These are phyloP conservation scores for Eurytoma californica DNA, from an alignment of 2,888 invertebrate species.

Conservation along the genomic window DNA sequence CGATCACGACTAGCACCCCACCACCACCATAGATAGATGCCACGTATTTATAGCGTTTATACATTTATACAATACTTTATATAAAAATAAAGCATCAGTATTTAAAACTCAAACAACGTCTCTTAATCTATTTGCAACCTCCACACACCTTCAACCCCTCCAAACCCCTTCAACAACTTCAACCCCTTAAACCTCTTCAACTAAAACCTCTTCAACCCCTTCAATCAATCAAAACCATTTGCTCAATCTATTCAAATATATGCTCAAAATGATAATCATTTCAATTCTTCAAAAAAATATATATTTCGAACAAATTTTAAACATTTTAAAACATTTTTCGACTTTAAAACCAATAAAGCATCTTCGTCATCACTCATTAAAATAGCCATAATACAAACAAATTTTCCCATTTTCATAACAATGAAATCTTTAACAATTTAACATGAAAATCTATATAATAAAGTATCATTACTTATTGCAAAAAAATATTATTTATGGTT, in stretches of 20 bases:
- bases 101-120: conserved; percentile 68
- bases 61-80: conserved; percentile 76
- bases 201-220: too few species aligned
- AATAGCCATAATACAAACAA: not conserved
- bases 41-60: conserved; percentile 76
- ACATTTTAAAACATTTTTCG: not conserved
- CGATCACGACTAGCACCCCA: conserved; percentile 75
- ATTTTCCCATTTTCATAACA: not conserved
- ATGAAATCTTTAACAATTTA: not conserved
- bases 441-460: too few species aligned
- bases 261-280: too few species aligned
- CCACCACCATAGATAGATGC: conserved; percentile 73
- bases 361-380: not conserved
- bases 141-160: not conserved
- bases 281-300: too few species aligned
- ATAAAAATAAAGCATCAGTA: conserved; percentile 76
- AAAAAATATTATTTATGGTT: not conserved
- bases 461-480: not conserved
- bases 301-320: too few species aligned
- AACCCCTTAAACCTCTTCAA: not conserved
- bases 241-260: too few species aligned
- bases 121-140: not conserved
- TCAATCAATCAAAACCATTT: not conserved
- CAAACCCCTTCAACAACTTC: not conserved
- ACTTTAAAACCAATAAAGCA: not conserved